A percentile compares a stretch with the other conserved stretches of the same genome.
Evolutionary conservation across 1,140 invertebrate genomes (phyloP).

Genomic region (Papilio helenus): DNA sequence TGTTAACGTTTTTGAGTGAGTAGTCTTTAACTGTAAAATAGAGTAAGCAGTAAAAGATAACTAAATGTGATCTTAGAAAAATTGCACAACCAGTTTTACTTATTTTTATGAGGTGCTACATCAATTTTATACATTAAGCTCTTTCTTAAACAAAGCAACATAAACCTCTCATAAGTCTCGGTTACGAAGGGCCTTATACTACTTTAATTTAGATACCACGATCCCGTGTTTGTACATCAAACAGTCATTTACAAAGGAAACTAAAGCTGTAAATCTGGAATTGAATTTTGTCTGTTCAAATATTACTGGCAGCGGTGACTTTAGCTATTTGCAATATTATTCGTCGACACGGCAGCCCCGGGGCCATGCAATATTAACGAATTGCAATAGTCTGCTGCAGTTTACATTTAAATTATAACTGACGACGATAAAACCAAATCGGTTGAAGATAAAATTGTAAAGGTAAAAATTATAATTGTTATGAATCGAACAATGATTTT

Average conservation of each 20-base stretch:
- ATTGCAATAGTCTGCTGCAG: background rate
- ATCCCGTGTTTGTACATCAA: background rate
- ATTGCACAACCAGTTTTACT: too few species aligned
- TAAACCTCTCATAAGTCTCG: too few species aligned
- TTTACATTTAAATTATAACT: background rate
- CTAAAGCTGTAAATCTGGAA: conserved; percentile 9
- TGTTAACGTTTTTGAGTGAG: too few species aligned
- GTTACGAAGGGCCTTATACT: too few species aligned
- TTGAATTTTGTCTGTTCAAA: conserved; percentile 20
- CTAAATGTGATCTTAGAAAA: too few species aligned
- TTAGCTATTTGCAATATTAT: conserved; percentile 20
- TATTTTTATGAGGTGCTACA: too few species aligned
- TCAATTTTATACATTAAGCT: too few species aligned
- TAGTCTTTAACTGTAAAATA: too few species aligned
- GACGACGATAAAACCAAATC: background rate
- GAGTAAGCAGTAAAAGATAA: too few species aligned
- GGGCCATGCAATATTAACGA: conserved; percentile 16
- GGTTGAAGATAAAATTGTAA: background rate
- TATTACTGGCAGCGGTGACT: conserved; percentile 13
- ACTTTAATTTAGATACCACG: too few species aligned
- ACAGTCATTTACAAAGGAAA: background rate
- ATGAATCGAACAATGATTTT: background rate
- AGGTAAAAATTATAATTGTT: background rate
- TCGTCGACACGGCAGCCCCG: background rate
- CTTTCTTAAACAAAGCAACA: too few species aligned